A percentile compares a stretch with the other conserved stretches of the same genome.
Conservation (phyloP, 2,797 vertebrate genomes). For the Tenualosa ilisha region DNA sequence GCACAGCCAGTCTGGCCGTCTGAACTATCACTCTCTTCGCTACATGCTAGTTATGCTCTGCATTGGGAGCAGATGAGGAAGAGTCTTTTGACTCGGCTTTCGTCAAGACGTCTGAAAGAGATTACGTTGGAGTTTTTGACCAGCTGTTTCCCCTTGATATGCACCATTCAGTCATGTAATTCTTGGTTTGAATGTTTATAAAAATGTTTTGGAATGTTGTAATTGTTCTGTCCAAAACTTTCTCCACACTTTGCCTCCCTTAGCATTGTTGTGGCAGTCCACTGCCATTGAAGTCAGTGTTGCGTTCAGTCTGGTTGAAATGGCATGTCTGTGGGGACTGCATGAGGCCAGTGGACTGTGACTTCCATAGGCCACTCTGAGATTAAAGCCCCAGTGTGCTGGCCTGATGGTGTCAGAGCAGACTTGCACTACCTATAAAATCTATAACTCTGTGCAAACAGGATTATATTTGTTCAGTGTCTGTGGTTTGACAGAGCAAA, state of each 20-base stretch:
- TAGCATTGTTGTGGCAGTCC: neutral
- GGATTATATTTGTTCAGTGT: neutral
- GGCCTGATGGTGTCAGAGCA: neutral
- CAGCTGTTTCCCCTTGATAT: neutral
- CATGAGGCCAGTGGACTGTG: conserved; percentile 82
- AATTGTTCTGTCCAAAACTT: neutral
- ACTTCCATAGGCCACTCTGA: conserved; percentile 79
- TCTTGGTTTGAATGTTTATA: neutral
- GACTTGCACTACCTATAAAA: neutral
- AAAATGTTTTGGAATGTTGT: neutral
- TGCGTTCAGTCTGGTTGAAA: conserved; percentile 91
- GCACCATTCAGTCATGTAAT: neutral
- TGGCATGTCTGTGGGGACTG: conserved; percentile 81
- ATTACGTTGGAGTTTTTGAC: neutral
- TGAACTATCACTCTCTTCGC: neutral
- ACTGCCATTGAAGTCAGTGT: conserved; percentile 81
- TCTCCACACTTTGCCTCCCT: neutral
- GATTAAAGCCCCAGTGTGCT: conserved; percentile 66
- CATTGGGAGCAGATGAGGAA: neutral
- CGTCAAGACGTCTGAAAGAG: neutral
- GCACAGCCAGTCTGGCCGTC: neutral
- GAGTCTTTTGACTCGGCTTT: neutral
- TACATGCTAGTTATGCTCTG: neutral
- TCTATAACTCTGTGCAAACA: conserved; percentile 5
- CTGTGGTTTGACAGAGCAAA: conserved; percentile 8